These are phyloP conservation scores for Drosophila sordidapex DNA, from an alignment of 2,888 invertebrate genomes.

Conservation along the genomic window DNA sequence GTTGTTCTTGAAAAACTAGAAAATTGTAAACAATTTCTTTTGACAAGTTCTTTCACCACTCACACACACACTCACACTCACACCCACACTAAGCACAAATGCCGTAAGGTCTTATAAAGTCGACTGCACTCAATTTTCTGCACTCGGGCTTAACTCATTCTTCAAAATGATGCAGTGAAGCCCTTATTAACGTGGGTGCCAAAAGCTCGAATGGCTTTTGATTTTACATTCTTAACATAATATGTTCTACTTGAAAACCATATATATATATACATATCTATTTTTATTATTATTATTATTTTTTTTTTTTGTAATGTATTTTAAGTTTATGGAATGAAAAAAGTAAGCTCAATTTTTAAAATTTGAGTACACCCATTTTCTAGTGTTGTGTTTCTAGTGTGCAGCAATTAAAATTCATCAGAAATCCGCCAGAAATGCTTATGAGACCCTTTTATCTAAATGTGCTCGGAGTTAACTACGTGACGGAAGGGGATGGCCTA, in stretches of 20 bases:
- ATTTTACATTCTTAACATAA: background rate
- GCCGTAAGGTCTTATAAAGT: conserved; percentile 7
- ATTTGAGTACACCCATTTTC: background rate
- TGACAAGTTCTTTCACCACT: conserved; percentile 40
- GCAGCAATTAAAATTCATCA: conserved; percentile 17
- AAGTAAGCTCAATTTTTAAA: background rate
- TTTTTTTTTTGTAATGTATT: background rate
- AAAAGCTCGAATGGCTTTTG: background rate
- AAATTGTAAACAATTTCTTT: conserved; percentile 68
- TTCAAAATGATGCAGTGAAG: background rate
- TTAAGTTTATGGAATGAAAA: background rate
- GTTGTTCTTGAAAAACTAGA: conserved; percentile 41
- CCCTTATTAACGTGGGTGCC: background rate
- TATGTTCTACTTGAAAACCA: background rate
- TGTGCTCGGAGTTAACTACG: background rate
- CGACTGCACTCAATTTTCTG: conserved; percentile 37
- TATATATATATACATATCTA: background rate
- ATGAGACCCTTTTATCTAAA: conserved; percentile 5
- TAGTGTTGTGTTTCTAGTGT: conserved; percentile 6
- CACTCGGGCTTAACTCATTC: background rate
- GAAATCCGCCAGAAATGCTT: conserved; percentile 15
- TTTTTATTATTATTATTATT: background rate
- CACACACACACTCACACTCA: conserved; percentile 12
- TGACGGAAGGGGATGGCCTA: background rate
- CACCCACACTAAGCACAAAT: background rate